These are phyloP conservation scores for Rugalucina vietnamica DNA, from an alignment of 2,888 invertebrate genomes.

Conservation along the genomic window DNA sequence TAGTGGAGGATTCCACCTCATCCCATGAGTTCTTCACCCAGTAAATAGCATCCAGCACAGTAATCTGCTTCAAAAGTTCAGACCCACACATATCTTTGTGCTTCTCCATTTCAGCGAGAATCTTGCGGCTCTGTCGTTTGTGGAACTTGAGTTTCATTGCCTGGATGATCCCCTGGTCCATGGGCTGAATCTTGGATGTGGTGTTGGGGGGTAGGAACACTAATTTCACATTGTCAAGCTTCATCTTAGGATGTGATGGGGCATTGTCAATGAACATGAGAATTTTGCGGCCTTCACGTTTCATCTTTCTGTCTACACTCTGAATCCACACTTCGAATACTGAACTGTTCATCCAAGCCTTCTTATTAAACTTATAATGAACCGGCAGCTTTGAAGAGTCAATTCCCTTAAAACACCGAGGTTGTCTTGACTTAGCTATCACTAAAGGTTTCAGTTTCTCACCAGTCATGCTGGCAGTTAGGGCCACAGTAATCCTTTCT, in stretches of 20 bases:
- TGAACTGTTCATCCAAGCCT: slow-evolving; percentile 50
- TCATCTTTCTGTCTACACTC: slow-evolving; percentile 23
- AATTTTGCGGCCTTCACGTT: slow-evolving; percentile 4
- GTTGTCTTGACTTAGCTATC: slow-evolving; percentile 46
- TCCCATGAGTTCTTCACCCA: slow-evolving; percentile 41
- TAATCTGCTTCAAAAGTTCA: slow-evolving; percentile 36
- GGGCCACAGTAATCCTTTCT: slow-evolving; percentile 20
- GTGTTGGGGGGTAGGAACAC: slow-evolving; percentile 14
- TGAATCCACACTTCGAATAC: slow-evolving; percentile 2
- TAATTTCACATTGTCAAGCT: background rate
- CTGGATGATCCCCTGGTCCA: slow-evolving; percentile 23
- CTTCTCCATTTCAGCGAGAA: slow-evolving; percentile 30
- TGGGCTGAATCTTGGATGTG: slow-evolving; percentile 7
- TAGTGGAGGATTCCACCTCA: slow-evolving; percentile 34
- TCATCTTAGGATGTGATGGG: background rate
- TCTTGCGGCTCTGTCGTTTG: slow-evolving; percentile 14
- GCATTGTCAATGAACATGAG: slow-evolving; percentile 27
- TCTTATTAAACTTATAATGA: slow-evolving; percentile 46
- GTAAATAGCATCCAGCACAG: slow-evolving; percentile 38
- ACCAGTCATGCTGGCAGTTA: slow-evolving; percentile 28
- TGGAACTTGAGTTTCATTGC: slow-evolving; percentile 19
- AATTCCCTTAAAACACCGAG: slow-evolving; percentile 45
- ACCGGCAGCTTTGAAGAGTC: slow-evolving; percentile 39
- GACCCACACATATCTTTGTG: slow-evolving; percentile 18
- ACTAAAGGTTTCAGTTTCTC: slow-evolving; percentile 44